Percentiles rank a stretch among this genome's conserved stretches.
Evolutionary conservation across 2,888 invertebrate species (phyloP).

Genomic region (Orchesella flavescens): DNA sequence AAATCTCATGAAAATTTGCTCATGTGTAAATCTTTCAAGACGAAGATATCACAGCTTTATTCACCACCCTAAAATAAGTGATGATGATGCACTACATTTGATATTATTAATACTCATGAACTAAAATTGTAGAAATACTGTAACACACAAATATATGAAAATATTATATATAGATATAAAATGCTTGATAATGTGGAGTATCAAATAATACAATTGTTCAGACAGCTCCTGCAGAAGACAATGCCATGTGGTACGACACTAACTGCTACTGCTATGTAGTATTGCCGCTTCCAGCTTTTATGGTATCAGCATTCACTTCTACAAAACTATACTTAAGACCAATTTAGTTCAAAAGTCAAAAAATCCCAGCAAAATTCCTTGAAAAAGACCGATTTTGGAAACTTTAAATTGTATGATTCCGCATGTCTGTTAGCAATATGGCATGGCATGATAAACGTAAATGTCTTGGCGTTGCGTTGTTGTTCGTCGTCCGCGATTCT

Average conservation of each 20-base stretch:
- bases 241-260: constrained; percentile 20
- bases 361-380: constrained; percentile 16
- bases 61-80: too few species aligned
- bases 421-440: too few species aligned
- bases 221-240: constrained; percentile 30
- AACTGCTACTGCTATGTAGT: constrained; percentile 31
- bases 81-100: too few species aligned
- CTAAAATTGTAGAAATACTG: not conserved
- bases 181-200: not conserved
- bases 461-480: too few species aligned
- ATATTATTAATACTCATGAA: too few species aligned
- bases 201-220: constrained; percentile 16
- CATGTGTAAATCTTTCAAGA: not conserved
- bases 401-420: too few species aligned
- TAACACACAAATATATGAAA: not conserved
- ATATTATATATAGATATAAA: not conserved
- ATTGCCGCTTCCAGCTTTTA: constrained; percentile 48
- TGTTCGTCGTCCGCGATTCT: too few species aligned
- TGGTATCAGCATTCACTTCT: constrained; percentile 31
- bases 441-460: too few species aligned
- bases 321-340: not conserved
- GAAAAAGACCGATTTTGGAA: not conserved
- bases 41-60: not conserved
- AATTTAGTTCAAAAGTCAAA: constrained; percentile 25
- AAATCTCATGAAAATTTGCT: not conserved